Conservation (phyloP, 2,113 vertebrate genomes). For the Blennius ocellaris region DNA sequence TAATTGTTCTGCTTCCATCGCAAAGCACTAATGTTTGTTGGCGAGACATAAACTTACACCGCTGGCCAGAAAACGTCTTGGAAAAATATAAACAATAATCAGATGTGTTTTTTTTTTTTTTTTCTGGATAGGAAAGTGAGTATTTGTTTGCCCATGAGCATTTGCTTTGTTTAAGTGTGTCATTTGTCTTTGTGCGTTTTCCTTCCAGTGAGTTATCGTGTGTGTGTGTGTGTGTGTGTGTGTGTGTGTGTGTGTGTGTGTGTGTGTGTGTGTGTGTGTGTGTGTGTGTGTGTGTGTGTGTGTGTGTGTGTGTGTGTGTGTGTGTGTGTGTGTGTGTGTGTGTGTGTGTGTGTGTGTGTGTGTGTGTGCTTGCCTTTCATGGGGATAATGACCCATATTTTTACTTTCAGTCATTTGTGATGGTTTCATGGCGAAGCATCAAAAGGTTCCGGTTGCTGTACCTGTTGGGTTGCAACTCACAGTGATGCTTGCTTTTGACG, state of each 20-base stretch:
- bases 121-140: conserved; percentile 15
- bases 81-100: conserved; percentile 34
- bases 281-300: too few relatives aligned
- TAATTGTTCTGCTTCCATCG: too few relatives aligned
- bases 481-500: too few relatives aligned
- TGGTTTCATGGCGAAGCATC: conserved; percentile 20
- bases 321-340: too few relatives aligned
- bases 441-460: not conserved
- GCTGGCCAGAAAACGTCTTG: conserved; percentile 15
- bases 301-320: too few relatives aligned
- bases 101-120: conserved; percentile 13
- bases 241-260: too few relatives aligned
- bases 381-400: conserved; percentile 27
- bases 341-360: not conserved
- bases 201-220: conserved; percentile 1
- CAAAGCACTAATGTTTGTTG: conserved; percentile 19
- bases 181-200: not conserved
- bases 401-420: conserved; percentile 19
- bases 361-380: not conserved
- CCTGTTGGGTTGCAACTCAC: not conserved
- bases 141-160: conserved; percentile 21
- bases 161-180: conserved; percentile 30
- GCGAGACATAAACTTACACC: conserved; percentile 21
- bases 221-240: too few relatives aligned
- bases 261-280: too few relatives aligned